Percentiles rank a stretch among this genome's conserved stretches.
Conservation (phyloP, 2,797 vertebrate genomes). For the Macropus fuliginosus region DNA sequence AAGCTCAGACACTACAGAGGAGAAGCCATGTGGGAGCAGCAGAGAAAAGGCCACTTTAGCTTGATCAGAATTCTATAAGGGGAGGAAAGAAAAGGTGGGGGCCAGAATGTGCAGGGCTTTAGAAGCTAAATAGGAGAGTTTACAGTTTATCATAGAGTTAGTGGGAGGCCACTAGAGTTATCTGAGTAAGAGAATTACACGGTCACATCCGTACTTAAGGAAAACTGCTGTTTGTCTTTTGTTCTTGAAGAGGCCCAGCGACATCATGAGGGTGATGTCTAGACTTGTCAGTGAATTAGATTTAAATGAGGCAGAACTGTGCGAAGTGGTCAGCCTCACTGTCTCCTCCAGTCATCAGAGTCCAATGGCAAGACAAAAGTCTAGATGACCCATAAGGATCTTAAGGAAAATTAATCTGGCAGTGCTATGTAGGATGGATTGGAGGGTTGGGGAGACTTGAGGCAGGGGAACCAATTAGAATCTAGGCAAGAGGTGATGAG, state of each 20-base stretch:
- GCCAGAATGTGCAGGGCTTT: background rate
- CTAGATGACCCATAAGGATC: background rate
- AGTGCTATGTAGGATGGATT: background rate
- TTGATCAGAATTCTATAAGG: background rate
- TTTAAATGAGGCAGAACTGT: background rate
- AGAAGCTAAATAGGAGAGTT: background rate
- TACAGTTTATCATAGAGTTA: background rate
- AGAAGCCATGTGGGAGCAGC: background rate
- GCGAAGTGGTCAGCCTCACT: background rate
- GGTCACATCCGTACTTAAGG: background rate
- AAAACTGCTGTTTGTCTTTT: background rate
- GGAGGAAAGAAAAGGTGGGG: background rate
- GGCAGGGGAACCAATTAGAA: background rate
- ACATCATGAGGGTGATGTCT: background rate
- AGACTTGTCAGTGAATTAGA: background rate
- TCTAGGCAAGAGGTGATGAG: background rate
- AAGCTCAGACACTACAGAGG: background rate
- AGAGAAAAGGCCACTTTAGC: background rate
- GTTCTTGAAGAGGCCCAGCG: background rate
- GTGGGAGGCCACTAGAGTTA: background rate
- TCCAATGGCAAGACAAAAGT: background rate
- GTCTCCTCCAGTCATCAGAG: background rate
- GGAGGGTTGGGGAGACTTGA: background rate
- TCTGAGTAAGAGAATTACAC: background rate
- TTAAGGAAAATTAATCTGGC: background rate